Evolutionary conservation across 2,113 vertebrate species (phyloP).

Genomic region (Marmota flaviventris): DNA sequence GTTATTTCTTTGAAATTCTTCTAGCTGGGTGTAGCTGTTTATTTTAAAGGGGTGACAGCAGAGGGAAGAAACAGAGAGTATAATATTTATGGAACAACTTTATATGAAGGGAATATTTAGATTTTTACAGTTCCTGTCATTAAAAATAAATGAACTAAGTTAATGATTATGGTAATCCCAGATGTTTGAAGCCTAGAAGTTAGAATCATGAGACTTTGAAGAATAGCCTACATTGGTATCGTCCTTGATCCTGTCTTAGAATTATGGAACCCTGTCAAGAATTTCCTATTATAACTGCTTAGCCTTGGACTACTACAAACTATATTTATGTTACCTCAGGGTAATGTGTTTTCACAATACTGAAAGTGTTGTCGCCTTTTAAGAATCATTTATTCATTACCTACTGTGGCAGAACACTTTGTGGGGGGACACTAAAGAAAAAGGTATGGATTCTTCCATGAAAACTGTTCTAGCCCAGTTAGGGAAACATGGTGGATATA

Average conservation of each 20-base stretch:
- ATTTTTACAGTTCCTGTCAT: neutral
- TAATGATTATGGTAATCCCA: neutral
- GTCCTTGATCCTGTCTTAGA: neutral
- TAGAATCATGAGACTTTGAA: neutral
- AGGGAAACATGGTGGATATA: neutral
- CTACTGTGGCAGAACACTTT: neutral
- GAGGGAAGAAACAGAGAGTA: neutral
- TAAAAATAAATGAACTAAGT: neutral
- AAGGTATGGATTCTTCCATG: neutral
- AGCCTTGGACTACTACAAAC: neutral
- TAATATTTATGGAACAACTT: neutral
- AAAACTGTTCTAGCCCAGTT: neutral
- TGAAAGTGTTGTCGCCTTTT: neutral
- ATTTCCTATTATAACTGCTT: neutral
- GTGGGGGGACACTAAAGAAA: neutral
- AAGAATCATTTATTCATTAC: neutral
- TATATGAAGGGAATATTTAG: neutral
- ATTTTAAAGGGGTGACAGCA: neutral
- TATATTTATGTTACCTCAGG: neutral
- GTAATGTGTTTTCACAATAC: neutral
- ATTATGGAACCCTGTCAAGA: neutral
- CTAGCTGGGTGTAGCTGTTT: neutral
- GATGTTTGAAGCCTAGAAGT: neutral
- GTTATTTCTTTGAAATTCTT: neutral
- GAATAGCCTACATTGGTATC: neutral